Conservation (phyloP, 2,888 invertebrate species). For the Odontocerum albicorne region DNA sequence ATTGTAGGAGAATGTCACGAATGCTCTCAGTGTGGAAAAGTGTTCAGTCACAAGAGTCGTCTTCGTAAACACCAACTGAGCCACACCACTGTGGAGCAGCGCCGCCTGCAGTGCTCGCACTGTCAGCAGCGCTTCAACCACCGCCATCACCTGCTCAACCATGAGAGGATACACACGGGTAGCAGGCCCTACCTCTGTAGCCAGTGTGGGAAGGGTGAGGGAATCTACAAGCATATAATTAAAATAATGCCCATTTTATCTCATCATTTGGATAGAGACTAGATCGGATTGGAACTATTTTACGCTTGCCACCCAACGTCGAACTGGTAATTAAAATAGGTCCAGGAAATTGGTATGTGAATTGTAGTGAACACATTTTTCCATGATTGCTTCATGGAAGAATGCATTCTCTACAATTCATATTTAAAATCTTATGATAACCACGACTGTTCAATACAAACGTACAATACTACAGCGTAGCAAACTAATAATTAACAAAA, state of each 20-base stretch:
- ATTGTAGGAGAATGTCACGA: conserved; percentile 43
- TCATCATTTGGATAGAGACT: background rate
- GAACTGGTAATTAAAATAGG: too few relatives aligned
- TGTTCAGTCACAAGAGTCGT: conserved; percentile 48
- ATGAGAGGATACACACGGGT: conserved; percentile 51
- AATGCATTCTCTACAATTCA: too few relatives aligned
- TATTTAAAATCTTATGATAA: too few relatives aligned
- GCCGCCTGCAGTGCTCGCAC: conserved; percentile 46
- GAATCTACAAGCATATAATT: too few relatives aligned
- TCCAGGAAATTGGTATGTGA: too few relatives aligned
- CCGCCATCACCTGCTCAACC: conserved; percentile 51
- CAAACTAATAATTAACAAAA: too few relatives aligned
- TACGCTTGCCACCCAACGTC: background rate
- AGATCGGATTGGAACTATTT: background rate
- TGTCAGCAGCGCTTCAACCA: conserved; percentile 54
- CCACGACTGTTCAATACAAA: too few relatives aligned
- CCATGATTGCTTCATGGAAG: too few relatives aligned
- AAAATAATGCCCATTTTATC: too few relatives aligned
- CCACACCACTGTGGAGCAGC: conserved; percentile 47
- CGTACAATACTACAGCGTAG: too few relatives aligned
- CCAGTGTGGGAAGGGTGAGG: conserved; percentile 51
- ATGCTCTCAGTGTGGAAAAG: conserved; percentile 46
- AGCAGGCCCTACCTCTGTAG: conserved; percentile 49
- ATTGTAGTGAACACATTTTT: too few relatives aligned
- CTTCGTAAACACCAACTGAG: conserved; percentile 47